Base-by-base conservation (phyloP, 1,140 invertebrate genomes). In the Drosophila saltans region DNA sequence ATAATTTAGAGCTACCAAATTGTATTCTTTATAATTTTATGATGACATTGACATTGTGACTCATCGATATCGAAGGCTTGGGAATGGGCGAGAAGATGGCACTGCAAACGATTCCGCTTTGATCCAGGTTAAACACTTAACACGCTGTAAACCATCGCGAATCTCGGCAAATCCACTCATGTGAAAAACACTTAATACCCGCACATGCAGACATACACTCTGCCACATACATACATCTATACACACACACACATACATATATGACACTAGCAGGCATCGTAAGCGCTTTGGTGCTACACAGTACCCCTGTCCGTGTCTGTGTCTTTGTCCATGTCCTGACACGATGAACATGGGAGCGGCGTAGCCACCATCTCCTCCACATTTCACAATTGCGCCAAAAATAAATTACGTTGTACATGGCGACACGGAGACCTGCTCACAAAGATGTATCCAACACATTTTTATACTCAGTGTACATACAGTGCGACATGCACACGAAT, bases 121-220 rank as follows among this genome's bases (percentile, higher is more conserved):
- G 78, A 81, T 78, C 72, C 78, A 81, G 69, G 75, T 78, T 81
- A 78, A 81, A 81, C 78, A 78, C 68, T 73, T 81, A 81, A 81
- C 78, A 78, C 76, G 71, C 71, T 75, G 78, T 80, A 73, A 80
- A 78, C 75, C 75, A 65, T 68, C 78, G 75, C 68, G 76, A 78
- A 81, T 80, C 78, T 78, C 75, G 67, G 78, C 57, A 81, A 80
- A 81, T 75, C 78, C 78, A 81, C 78, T 78, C 78, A 81, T 78
- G 78, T 78, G 72, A 72, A 81, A 81, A 69, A 69, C 78, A 81
- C 78, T 81, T 78, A 75, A 78, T 78, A 48, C 72, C 65, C 72
- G 57, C 70, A 77, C 70, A 79, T 59, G 65, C 21, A 30, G 55
- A 58, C 48, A 39, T 28, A 66, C 48, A 55, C 63, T n/a, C 21